Evolutionary conservation across 2,888 invertebrate species (phyloP), one percentile per base, ranked within the genome.

Genomic region (Bugulina stolonifera): DNA sequence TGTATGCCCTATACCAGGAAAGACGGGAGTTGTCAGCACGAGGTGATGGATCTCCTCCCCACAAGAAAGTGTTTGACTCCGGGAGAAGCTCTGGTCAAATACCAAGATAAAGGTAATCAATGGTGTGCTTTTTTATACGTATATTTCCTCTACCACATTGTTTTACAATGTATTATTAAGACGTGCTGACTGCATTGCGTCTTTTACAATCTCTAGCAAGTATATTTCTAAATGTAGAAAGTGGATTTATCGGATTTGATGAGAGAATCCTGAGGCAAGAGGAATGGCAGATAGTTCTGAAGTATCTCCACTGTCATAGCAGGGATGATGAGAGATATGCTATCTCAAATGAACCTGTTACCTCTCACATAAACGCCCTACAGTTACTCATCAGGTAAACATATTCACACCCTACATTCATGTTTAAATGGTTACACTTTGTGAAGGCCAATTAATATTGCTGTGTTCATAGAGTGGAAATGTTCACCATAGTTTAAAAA

Each of bases 1-100:
- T 78, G 77, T 29, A 76, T 80, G 76, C 81, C 81, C 32, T 57
- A 14, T 23, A 57, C 57, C 25, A 57, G 25, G n/a, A 64, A 32
- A 14, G 32, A 32, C 14, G 64, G 64, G 3, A 64, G 5, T 1
- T 25, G 64, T 32, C 25, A 14, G 64, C 64, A 64, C n/a, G 64
- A 64, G 23, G 35, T 70, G 14, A 22, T 70, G 43, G 70, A 70
- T 10, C 25, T 70, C n/a, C 52, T 70, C 10, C 70, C 70, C 14
- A 54, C 70, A 2, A 34, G 5, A 23, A 70, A 5, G 25, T 70
- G 70, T 52, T 3, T 18, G 2, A 29, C 52, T 27, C 70, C 70
- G 2, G 2, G 10, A 10, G 70, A 70, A 64, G 64, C 43, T 43
- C 43, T 43, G 10, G 58, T 43, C 43, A 43, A 43, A 10, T 43